phyloP scores from a whole-genome alignment of 35 echinoderm and acorn worm species.

The Patiria miniata region DNA sequence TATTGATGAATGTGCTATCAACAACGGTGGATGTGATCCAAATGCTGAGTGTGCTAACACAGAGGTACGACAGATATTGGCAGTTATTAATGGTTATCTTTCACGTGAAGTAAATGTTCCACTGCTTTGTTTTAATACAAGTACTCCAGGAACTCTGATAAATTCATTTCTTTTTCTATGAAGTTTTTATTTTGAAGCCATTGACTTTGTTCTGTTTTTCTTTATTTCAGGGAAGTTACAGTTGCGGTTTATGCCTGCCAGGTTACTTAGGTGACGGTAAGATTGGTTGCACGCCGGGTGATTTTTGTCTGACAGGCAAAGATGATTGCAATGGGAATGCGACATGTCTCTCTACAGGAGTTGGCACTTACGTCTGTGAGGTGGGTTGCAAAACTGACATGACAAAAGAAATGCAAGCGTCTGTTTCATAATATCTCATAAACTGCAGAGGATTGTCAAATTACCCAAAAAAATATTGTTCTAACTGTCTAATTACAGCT shows the following conservation, averaged over 20 bases:
- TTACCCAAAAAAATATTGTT: too few relatives aligned
- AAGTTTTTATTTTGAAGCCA: too few relatives aligned
- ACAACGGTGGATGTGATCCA: constrained; percentile 76
- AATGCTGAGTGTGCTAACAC: constrained; percentile 74
- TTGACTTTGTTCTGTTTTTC: too few relatives aligned
- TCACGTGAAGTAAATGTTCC: too few relatives aligned
- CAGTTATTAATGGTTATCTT: too few relatives aligned
- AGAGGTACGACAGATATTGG: constrained; percentile 31
- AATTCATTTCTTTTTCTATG: too few relatives aligned
- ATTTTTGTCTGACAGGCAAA: constrained; percentile 68
- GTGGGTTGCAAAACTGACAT: constrained; percentile 32
- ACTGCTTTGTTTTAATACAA: too few relatives aligned
- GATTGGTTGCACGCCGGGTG: constrained; percentile 71
- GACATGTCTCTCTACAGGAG: constrained; percentile 83
- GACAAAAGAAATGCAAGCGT: too few relatives aligned
- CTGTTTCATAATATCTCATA: too few relatives aligned
- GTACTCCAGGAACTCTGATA: too few relatives aligned
- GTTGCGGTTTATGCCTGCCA: constrained; percentile 74
- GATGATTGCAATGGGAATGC: constrained; percentile 80
- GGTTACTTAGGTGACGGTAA: constrained; percentile 84
- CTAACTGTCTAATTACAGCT: too few relatives aligned
- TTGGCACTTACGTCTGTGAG: constrained; percentile 86
- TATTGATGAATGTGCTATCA: constrained; percentile 65
- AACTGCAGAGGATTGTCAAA: too few relatives aligned
- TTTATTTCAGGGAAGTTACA: constrained; percentile 70